These are phyloP conservation scores for Cryptophagus acutangulus DNA, from an alignment of 2,888 invertebrate species.

Conservation along the genomic window DNA sequence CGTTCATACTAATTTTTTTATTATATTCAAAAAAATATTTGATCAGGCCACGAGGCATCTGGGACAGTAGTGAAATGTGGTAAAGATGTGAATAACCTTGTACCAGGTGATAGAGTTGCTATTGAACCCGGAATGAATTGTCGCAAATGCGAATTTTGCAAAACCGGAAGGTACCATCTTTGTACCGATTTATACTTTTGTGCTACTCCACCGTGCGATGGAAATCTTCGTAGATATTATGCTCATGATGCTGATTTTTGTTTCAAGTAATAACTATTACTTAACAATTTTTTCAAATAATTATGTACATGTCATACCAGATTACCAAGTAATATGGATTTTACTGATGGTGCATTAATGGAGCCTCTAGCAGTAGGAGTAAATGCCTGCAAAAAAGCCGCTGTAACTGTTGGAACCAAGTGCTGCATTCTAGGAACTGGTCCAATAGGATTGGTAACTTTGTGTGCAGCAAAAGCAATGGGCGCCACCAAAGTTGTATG, in stretches of 20 bases:
- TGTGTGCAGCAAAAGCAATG: slow-evolving; percentile 76
- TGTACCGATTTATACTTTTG: slow-evolving; percentile 84
- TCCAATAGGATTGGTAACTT: slow-evolving; percentile 78
- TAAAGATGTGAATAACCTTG: slow-evolving; percentile 59
- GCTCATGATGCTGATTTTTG: slow-evolving; percentile 87
- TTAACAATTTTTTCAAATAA: neutral
- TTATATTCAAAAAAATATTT: slow-evolving; percentile 10
- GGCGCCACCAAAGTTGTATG: slow-evolving; percentile 75
- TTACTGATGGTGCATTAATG: slow-evolving; percentile 89
- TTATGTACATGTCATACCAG: slow-evolving; percentile 47
- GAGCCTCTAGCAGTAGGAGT: slow-evolving; percentile 92
- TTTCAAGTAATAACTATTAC: slow-evolving; percentile 57
- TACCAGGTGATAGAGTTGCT: slow-evolving; percentile 81
- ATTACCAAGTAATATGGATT: slow-evolving; percentile 79
- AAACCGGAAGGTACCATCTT: slow-evolving; percentile 83
- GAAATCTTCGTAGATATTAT: slow-evolving; percentile 80
- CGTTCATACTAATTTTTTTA: slow-evolving; percentile 14
- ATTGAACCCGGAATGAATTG: slow-evolving; percentile 92
- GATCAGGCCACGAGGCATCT: slow-evolving; percentile 85
- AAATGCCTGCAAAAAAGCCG: slow-evolving; percentile 83
- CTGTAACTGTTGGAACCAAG: slow-evolving; percentile 63
- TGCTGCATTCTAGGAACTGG: slow-evolving; percentile 80
- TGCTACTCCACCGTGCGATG: slow-evolving; percentile 89
- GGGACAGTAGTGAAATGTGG: slow-evolving; percentile 74
- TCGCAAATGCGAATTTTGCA: slow-evolving; percentile 76